phyloP scores from a whole-genome alignment of 2,888 invertebrate species.

The Steinernema scapterisci region DNA sequence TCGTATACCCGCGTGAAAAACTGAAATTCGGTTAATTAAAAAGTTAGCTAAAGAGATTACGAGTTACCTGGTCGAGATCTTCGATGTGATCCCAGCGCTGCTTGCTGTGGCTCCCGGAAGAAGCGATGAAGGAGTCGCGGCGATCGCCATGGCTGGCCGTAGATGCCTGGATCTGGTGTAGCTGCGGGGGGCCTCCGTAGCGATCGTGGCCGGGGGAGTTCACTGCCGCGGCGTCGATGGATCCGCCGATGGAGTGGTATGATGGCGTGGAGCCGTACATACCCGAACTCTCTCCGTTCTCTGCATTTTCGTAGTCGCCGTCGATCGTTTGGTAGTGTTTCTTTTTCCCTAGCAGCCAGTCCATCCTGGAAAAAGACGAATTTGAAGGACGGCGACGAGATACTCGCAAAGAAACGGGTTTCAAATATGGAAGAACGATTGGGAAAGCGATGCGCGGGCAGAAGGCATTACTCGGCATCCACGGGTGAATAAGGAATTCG shows the following conservation, averaged over 20 bases:
- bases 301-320: conserved; percentile 38
- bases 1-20: conserved; percentile 93
- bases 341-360: conserved; percentile 19
- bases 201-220: conserved; percentile 8
- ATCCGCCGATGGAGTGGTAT: conserved; percentile 29
- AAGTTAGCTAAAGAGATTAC: too few relatives aligned
- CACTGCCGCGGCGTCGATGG: neutral
- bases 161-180: conserved; percentile 1
- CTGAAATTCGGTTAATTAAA: conserved; percentile 77
- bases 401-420: too few relatives aligned
- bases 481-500: too few relatives aligned
- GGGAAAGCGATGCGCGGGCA: too few relatives aligned
- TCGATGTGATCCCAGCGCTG: conserved; percentile 81
- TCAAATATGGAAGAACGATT: too few relatives aligned
- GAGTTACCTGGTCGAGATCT: conserved; percentile 80
- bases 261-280: conserved; percentile 23
- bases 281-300: neutral
- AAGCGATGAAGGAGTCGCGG: conserved; percentile 40
- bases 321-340: conserved; percentile 38
- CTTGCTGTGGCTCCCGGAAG: conserved; percentile 42
- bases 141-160: neutral
- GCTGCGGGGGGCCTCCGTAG: conserved; percentile 15
- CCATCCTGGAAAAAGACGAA: neutral
- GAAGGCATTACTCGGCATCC: too few relatives aligned
- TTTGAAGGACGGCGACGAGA: too few relatives aligned